Base-by-base conservation (phyloP, 2,113 vertebrate species). In the Corythornis vintsioides region DNA sequence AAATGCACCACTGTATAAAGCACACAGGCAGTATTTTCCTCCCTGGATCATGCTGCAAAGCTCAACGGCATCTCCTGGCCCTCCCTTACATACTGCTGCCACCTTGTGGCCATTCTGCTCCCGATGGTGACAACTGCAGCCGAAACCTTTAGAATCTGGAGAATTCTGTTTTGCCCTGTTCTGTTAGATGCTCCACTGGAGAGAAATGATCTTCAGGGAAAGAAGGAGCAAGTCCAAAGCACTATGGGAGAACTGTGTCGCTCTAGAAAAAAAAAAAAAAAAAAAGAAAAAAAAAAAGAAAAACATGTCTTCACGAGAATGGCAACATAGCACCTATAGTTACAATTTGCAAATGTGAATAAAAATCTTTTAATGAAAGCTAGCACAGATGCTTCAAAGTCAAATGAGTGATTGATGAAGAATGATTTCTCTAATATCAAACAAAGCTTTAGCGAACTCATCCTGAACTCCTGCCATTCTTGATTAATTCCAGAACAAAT, bases 21-120 rank as follows among this genome's bases (percentile, higher is more conserved):
- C 29, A 40, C 22, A 6, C 28, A 11, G 12, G 25, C 20, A 1
- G 1, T 6, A 10, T 48, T 50, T 19, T 25, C 21, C n/a, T 69
- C 10, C 13, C 5, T 10, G 42, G 17, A n/a, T 28, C 4, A 6
- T 11, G 24, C 12, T 33, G 71, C 18, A 66, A 56, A 52, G 24
- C 75, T 28, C 1, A 26, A 63, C 21, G 8, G 15, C 28, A 5
- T 6, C 52, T 56, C 16, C 33, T 4, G 9, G 20, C 25, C 33
- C 29, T 71, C 22, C 55, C 56, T 85, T 81, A 50, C 72, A 60
- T 53, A 9, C 71, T 91, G 83, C 92, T 94, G 83, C 95, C 94
- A 89, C 71, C 95, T 92, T 14, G 65, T 86, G 95, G 94, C 25
- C 79, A 2, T 29, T 35, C 69, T 33, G 5, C 7, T 78, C 38